Conservation (phyloP, 2,888 invertebrate genomes). For the Netelia fuscicornis region DNA sequence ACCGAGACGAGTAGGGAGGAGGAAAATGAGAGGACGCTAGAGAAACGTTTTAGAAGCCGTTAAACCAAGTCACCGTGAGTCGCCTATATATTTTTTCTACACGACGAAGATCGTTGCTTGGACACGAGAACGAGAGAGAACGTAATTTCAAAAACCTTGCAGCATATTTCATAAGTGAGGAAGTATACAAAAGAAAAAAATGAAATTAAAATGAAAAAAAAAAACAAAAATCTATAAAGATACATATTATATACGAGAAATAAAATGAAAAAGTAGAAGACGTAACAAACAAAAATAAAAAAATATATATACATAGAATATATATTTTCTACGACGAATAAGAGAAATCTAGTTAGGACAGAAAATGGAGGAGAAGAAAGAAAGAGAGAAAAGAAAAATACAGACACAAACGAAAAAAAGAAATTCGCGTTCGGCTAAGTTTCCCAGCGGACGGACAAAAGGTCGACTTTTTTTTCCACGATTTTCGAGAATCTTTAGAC, state of each 20-base stretch:
- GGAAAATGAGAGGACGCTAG: background rate
- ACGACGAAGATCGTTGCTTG: constrained; percentile 65
- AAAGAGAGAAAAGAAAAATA: background rate
- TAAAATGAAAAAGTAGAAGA: constrained; percentile 24
- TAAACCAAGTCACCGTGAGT: constrained; percentile 65
- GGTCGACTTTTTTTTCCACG: no score
- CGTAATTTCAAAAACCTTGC: constrained; percentile 51
- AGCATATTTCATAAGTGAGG: constrained; percentile 39
- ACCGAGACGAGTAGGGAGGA: background rate
- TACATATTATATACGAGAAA: constrained; percentile 32
- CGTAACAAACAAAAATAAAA: background rate
- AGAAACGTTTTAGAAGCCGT: constrained; percentile 2
- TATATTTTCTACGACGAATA: constrained; percentile 65
- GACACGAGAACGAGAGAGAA: constrained; percentile 36
- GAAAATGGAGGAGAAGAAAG: constrained; percentile 7
- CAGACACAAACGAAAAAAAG: background rate
- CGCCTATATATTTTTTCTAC: constrained; percentile 69
- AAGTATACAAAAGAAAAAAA: constrained; percentile 18
- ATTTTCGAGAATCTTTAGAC: no score
- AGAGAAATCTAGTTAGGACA: constrained; percentile 30
- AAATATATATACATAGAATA: constrained; percentile 48
- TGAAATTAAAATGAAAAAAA: constrained; percentile 13
- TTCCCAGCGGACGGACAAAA: no score
- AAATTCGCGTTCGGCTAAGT: no score
- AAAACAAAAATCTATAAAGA: constrained; percentile 22